Percentiles rank a stretch among this genome's conserved stretches.
These are phyloP conservation scores for Clinocottus analis DNA, from an alignment of 2,113 vertebrate genomes.

Conservation along the genomic window DNA sequence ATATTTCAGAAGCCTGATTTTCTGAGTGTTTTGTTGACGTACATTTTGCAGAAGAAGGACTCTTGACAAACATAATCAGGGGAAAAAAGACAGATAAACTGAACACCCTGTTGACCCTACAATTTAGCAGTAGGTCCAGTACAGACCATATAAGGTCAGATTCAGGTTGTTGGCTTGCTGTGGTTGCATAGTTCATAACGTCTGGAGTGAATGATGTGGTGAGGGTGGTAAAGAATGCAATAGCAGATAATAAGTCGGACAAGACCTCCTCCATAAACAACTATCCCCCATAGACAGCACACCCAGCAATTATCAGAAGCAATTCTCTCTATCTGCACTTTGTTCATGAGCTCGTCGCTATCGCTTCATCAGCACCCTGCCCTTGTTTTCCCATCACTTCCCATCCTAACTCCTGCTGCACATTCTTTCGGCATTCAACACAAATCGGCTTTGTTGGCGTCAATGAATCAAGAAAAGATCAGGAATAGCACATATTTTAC, in stretches of 20 bases:
- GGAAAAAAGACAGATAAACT: conserved; percentile 33
- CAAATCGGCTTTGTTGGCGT: not conserved
- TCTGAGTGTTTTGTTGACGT: not conserved
- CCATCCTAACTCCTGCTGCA: conserved; percentile 16
- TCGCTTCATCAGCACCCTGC: conserved; percentile 61
- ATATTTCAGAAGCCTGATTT: not conserved
- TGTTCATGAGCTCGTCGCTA: conserved; percentile 36
- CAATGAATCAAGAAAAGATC: not conserved
- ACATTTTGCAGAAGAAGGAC: too few species aligned
- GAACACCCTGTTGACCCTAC: not conserved
- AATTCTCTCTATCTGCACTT: conserved; percentile 65
- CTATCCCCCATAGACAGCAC: conserved; percentile 52
- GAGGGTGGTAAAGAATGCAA: conserved; percentile 38
- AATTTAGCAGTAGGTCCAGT: conserved; percentile 15
- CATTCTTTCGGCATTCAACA: not conserved
- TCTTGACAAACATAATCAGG: conserved; percentile 8
- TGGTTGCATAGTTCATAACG: conserved; percentile 24
- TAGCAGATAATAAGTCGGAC: conserved; percentile 40
- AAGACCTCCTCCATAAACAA: conserved; percentile 60
- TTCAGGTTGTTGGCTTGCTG: conserved; percentile 19
- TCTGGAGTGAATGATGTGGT: conserved; percentile 62
- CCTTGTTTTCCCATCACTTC: conserved; percentile 12
- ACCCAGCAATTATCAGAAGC: conserved; percentile 45
- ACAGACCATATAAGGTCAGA: conserved; percentile 49
- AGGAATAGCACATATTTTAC: not conserved